Base-by-base conservation (phyloP, 2,888 invertebrate genomes). In the Aleiodes testaceus region DNA sequence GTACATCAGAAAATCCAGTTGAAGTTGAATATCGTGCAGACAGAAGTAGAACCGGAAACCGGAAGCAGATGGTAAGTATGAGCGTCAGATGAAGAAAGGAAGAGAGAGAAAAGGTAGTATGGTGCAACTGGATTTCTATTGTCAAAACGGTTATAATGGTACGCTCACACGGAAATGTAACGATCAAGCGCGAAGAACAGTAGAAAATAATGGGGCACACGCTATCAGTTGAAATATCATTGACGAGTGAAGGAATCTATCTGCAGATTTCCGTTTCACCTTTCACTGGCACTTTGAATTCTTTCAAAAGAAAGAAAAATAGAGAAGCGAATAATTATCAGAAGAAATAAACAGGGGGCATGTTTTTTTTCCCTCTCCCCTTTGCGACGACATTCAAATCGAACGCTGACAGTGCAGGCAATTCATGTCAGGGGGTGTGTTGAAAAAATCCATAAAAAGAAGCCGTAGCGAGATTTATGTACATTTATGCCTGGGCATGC, bases 71-170 rank as follows among this genome's bases (percentile, higher is more conserved):
- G 50, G 45, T 63, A 63, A 63, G 44, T 64, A 68, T 45, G 65
- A 71, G 67, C 55, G 66, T 16, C 59, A 67, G 53, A 73, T 44
- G 66, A 72, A 55, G 50, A 70, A 47, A 47, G 55, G 26, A 36
- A 61, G 66, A 64, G 61, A 70, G 36, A 49, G 36, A 44, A 47
- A 70, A 67, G 47, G 72, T 36, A 36, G 9, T 36, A 68, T 59
- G 74, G 66, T 73, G 67, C 70, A 75, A 77, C 77, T 73, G 78
- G 67, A 77, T 75, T 71, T 75, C 79, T 70, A 80, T 82, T 82
- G 81, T 81, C 72, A 77, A 71, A 67, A 70, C 63, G 73, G 66
- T 77, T 77, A 79, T 81, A 82, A 82, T 82, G 79, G 78, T 71
- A 61, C 73, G 66, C 74, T 77, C 77, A 79, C 78, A 79, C 79